These are phyloP conservation scores for Dryoscopus gambensis DNA, from an alignment of 2,113 vertebrate genomes.

Conservation along the genomic window DNA sequence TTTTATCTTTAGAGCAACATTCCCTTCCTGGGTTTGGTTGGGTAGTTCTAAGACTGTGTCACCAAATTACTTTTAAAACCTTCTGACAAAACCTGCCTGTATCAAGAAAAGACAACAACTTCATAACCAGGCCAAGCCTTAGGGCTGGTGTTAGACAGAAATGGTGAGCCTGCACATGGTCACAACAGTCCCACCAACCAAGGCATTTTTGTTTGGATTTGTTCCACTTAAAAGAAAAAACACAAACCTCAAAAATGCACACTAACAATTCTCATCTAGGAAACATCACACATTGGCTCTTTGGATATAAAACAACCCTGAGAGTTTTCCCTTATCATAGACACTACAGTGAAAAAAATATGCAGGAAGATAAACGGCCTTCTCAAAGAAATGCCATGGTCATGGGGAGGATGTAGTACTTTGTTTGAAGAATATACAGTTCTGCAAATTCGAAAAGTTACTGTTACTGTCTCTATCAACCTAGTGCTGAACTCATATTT, in stretches of 20 bases:
- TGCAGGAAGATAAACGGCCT: neutral
- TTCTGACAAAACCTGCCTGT: neutral
- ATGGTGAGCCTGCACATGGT: neutral
- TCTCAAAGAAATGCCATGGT: neutral
- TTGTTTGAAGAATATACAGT: neutral
- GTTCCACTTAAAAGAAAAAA: neutral
- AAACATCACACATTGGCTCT: neutral
- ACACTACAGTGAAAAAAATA: neutral
- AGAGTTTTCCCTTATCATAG: neutral
- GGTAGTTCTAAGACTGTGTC: neutral
- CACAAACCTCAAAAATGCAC: neutral
- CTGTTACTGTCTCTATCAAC: neutral
- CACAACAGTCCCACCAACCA: neutral
- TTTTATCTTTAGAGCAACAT: neutral
- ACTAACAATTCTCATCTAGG: neutral
- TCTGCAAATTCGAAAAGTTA: neutral
- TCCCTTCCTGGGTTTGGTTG: neutral
- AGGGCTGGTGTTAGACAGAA: neutral
- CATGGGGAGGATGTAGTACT: neutral
- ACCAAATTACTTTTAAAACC: neutral
- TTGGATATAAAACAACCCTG: fast-evolving
- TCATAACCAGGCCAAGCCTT: neutral
- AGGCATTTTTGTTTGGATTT: neutral
- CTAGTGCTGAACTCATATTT: neutral
- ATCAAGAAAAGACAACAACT: neutral